Base-by-base conservation (phyloP, 2,888 invertebrate species). In the Tortrix viridana region DNA sequence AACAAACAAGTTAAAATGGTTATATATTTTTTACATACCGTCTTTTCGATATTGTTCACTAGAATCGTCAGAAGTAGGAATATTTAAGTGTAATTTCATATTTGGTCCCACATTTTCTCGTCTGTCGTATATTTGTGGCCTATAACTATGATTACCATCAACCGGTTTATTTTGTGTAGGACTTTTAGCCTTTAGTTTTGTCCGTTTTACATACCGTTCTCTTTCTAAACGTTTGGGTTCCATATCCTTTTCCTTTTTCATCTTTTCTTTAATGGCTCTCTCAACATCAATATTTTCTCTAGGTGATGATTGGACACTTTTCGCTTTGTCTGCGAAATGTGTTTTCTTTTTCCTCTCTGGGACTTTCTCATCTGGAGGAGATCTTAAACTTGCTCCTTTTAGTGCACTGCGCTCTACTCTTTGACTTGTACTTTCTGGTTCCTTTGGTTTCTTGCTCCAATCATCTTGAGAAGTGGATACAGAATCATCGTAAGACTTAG, bases 41-140 rank as follows among this genome's bases (percentile, higher is more conserved):
- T 92, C 89, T 81, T 89, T 89, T 65, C 88, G 83, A 68, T 92
- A 92, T 71, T 92, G 92, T 72, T 92, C 92, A 79, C 94, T 94
- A 5, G 94, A 94, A 75, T 94, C 94, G 74, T 94, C 94, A 37
- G 94, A 94, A 18, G 94, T 94, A 16, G 93, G 93, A 68, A 93
- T 93, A 69, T 94, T 94, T 0, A 92, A 80, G 66, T 92, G 88
- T 48, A 94, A 86, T 72, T 94, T 94, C 71, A 90, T 86, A 65
- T 89, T 90, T 48, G 93, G 91, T 26, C 88, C 85, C 67, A 86
- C 75, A 73, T 85, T 81, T 70, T 94, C 94, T 57, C 94, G 88
- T 79, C 93, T 85, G n/a, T 92, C 85, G 37, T 89, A 86, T 68
- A 92, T 90, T 68, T 85, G 79, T 61, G 84, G 71, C 72, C 92